phyloP scores from a whole-genome alignment of 2,113 vertebrate genomes.

The Sorex araneus region DNA sequence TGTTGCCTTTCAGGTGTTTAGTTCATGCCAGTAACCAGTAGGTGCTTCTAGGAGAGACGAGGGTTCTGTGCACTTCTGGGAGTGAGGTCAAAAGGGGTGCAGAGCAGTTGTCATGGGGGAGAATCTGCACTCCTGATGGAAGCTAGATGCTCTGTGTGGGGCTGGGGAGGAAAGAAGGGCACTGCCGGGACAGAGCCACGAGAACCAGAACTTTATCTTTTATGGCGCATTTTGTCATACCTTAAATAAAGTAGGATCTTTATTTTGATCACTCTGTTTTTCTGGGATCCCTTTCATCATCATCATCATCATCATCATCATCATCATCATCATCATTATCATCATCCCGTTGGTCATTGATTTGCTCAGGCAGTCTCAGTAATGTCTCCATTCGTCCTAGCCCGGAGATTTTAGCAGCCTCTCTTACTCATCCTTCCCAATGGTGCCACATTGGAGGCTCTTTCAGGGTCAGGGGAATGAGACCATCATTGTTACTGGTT shows the following conservation, averaged over 20 bases:
- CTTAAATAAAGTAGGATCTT: background rate
- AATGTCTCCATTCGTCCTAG: too few relatives aligned
- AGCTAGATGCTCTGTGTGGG: too few relatives aligned
- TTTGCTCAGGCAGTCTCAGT: too few relatives aligned
- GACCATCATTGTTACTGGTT: too few relatives aligned
- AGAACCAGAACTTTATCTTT: conserved; percentile 7
- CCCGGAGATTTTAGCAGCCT: too few relatives aligned
- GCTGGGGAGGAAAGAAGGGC: background rate
- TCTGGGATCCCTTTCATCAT: conserved; percentile 17
- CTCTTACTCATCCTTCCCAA: too few relatives aligned
- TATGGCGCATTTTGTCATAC: conserved; percentile 4
- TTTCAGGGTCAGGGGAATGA: too few relatives aligned
- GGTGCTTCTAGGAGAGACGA: background rate
- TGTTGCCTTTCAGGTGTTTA: background rate
- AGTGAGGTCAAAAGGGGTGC: background rate
- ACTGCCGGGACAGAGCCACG: background rate
- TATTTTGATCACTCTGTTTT: background rate
- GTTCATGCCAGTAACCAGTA: background rate
- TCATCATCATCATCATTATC: too few relatives aligned
- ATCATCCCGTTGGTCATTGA: too few relatives aligned
- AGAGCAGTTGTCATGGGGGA: background rate
- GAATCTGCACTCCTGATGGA: background rate
- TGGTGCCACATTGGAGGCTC: too few relatives aligned
- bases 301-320: too few relatives aligned
- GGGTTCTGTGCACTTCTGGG: background rate